A percentile compares a stretch with the other conserved stretches of the same genome.
These are phyloP conservation scores for Cynoglossus semilaevis DNA, from an alignment of 2,113 vertebrate genomes.

Conservation along the genomic window DNA sequence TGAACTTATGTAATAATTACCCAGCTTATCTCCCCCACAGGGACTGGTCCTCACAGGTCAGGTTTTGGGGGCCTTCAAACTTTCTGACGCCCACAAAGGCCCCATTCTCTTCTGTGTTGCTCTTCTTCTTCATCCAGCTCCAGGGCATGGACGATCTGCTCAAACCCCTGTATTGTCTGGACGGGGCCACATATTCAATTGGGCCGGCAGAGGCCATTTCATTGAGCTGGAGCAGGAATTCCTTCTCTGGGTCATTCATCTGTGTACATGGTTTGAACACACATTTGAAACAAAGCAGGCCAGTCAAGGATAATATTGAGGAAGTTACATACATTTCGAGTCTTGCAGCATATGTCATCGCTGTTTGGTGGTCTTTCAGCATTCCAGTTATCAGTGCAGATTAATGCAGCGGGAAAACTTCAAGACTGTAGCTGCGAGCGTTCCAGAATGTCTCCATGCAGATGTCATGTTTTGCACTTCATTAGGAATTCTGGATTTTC, in stretches of 20 bases:
- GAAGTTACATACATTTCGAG: constrained; percentile 77
- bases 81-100: constrained; percentile 68
- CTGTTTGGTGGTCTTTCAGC: constrained; percentile 54
- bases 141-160: constrained; percentile 64
- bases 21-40: constrained; percentile 22
- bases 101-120: constrained; percentile 72
- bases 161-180: constrained; percentile 71
- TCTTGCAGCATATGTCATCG: constrained; percentile 64
- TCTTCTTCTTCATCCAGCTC: constrained; percentile 78
- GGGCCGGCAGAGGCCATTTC: constrained; percentile 75
- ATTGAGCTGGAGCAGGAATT: constrained; percentile 75
- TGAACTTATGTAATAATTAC: constrained; percentile 42
- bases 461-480: constrained; percentile 73
- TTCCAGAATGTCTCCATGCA: constrained; percentile 64
- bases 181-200: constrained; percentile 79
- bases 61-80: constrained; percentile 59
- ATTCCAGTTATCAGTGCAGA: constrained; percentile 34
- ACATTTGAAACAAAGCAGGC: constrained; percentile 76
- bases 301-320: constrained; percentile 80
- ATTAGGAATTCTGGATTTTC: constrained; percentile 76
- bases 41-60: constrained; percentile 33
- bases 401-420: constrained; percentile 50
- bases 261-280: constrained; percentile 77
- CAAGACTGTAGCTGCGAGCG: constrained; percentile 50
- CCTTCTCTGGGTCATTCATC: constrained; percentile 75